A percentile compares a stretch with the other conserved stretches of the same genome.
Evolutionary conservation across 2,113 vertebrate species (phyloP).

Genomic region (Oryzias woworae): DNA sequence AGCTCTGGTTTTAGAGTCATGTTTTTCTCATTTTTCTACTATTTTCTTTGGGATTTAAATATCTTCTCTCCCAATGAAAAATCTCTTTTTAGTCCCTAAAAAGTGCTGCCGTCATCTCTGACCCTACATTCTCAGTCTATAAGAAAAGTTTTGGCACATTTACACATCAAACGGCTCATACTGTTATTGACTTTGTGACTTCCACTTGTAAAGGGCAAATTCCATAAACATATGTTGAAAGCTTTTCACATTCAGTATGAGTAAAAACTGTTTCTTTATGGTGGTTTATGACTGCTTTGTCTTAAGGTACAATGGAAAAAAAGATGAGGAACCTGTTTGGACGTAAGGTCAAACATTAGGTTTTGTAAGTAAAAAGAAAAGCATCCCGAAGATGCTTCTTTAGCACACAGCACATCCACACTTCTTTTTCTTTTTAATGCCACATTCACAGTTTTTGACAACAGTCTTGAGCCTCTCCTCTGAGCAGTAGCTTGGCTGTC

Average conservation of each 20-base stretch:
- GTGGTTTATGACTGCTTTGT: no score
- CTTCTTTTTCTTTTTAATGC: conserved; percentile 68
- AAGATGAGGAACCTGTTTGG: neutral
- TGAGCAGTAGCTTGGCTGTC: conserved; percentile 21
- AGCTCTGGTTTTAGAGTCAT: neutral
- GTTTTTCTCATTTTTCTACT: neutral
- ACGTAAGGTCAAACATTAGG: conserved; percentile 21
- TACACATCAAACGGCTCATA: neutral
- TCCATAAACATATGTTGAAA: neutral
- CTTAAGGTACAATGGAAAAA: no score
- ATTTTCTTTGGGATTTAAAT: neutral
- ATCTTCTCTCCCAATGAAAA: neutral
- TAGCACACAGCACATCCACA: conserved; percentile 71
- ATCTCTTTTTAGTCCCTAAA: neutral
- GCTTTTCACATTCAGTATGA: no score
- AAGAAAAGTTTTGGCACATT: conserved; percentile 15
- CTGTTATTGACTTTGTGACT: conserved; percentile 3
- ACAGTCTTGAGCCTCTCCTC: conserved; percentile 34
- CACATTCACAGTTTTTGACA: conserved; percentile 23
- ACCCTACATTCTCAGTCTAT: neutral
- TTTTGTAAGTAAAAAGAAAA: conserved; percentile 20
- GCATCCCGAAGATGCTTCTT: conserved; percentile 27
- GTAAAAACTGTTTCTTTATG: no score
- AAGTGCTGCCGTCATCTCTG: neutral
- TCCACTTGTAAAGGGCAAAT: neutral